Base-by-base conservation (phyloP, 2,888 invertebrate genomes). In the Chymomyza amoena region DNA sequence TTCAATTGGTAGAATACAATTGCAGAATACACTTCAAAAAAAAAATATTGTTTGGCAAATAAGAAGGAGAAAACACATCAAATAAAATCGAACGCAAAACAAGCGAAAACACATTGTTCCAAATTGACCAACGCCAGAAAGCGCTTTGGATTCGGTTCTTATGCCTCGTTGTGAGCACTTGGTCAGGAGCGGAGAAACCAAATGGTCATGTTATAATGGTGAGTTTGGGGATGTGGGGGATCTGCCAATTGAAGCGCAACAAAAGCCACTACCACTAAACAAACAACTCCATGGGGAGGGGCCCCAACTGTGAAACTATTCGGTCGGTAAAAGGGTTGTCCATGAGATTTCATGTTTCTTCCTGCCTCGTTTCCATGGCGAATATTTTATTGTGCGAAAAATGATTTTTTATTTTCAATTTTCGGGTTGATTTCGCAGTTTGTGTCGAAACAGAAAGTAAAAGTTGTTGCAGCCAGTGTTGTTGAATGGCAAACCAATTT, bases 371-470 rank as follows among this genome's bases (percentile, higher is more conserved):
- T 56, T 61, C 59, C 65, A 57, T 56, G 66, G 73, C 72, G 68
- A 75, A 82, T 88, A 89, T 89, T 89, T 89, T 89, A 89, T 89
- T 89, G 90, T 79, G 85, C 89, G 88, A 87, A 85, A 89, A 89
- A 89, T 87, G 81, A 84, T 85, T 88, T 89, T 84, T 89, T 89
- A 78, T 86, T 87, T 78, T 80, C 86, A 81, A 81, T 81, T 83
- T 76, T 75, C 76, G 66, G 77, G 65, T 70, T 69, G 76, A 75
- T 76, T 75, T 72, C 70, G 50, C 52, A 51, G 15, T 50, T 63
- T 15, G 52, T 32, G 18, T n/a, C 7, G 6, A 36, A 52, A 79
- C 25, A 71, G 57, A 84, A 86, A 86, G 84, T 86, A 71, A 84
- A 77, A 84, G 87, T 85, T 72, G 70, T 62, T 72, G 68, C 81